phyloP scores from a whole-genome alignment of 1,140 invertebrate genomes.

The Oryctes rhinoceros region DNA sequence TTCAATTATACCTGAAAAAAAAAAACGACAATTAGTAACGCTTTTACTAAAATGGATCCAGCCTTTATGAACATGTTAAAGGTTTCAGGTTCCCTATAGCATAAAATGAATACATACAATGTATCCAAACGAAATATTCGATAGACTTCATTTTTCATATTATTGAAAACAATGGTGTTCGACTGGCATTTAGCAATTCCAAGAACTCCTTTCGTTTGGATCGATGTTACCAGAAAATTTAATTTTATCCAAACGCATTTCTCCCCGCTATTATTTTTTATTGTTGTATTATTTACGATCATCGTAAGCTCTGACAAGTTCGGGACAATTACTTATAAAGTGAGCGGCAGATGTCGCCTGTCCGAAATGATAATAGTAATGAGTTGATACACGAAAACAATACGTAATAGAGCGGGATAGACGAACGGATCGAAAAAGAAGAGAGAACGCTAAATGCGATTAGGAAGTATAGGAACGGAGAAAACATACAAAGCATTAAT shows the following conservation, averaged over 20 bases:
- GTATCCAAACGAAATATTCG: too few relatives aligned
- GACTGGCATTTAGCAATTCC: too few relatives aligned
- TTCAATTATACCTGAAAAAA: too few relatives aligned
- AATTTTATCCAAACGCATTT: neutral
- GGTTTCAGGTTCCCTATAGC: too few relatives aligned
- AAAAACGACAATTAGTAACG: too few relatives aligned
- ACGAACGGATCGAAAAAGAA: neutral
- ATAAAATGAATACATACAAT: too few relatives aligned
- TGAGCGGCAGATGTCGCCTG: constrained; percentile 20
- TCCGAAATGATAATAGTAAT: constrained; percentile 7
- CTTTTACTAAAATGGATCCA: too few relatives aligned
- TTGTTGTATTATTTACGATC: constrained; percentile 8
- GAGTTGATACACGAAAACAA: neutral
- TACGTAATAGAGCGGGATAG: neutral
- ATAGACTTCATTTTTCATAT: too few relatives aligned
- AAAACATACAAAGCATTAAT: constrained; percentile 12
- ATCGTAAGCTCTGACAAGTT: constrained; percentile 2
- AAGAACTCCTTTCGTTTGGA: neutral
- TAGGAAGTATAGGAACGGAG: neutral
- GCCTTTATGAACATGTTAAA: too few relatives aligned
- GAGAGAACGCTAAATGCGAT: constrained; percentile 2
- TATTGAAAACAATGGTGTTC: too few relatives aligned
- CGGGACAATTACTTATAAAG: neutral
- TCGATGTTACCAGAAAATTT: neutral
- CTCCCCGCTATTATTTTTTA: neutral